phyloP scores from a whole-genome alignment of 1,140 invertebrate genomes.

The Procambarus clarkii region DNA sequence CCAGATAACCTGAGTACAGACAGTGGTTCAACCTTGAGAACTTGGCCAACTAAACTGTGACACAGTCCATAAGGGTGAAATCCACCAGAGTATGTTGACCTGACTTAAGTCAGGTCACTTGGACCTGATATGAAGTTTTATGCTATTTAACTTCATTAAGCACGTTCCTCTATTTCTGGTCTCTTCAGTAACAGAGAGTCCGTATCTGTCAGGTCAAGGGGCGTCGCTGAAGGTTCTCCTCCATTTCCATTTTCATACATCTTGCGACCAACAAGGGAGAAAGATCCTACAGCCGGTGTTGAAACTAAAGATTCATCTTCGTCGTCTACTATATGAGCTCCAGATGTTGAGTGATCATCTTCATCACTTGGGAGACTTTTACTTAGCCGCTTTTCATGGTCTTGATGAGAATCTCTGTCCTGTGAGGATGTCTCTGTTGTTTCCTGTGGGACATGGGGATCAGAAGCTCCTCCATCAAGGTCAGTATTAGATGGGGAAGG shows the following conservation, averaged over 20 bases:
- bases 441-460: constrained; percentile 33
- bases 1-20: constrained; percentile 42
- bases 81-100: background rate
- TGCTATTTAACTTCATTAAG: constrained; percentile 21
- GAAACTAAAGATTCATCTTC: constrained; percentile 40
- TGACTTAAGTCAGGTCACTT: background rate
- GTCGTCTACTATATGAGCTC: constrained; percentile 7
- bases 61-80: constrained; percentile 4
- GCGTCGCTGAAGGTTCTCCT: constrained; percentile 45
- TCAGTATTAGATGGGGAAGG: constrained; percentile 57
- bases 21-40: background rate
- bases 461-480: constrained; percentile 26
- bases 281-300: constrained; percentile 52
- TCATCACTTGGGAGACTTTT: constrained; percentile 48
- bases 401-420: constrained; percentile 43
- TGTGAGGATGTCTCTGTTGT: background rate
- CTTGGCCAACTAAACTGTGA: constrained; percentile 27
- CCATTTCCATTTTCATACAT: constrained; percentile 58
- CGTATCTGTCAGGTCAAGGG: constrained; percentile 57
- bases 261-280: constrained; percentile 57
- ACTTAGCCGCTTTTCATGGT: constrained; percentile 21
- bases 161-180: constrained; percentile 64
- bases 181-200: constrained; percentile 50
- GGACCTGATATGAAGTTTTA: background rate
- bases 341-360: constrained; percentile 43